Base-by-base conservation (phyloP, 2,888 invertebrate species). In the Aphodius granarius region DNA sequence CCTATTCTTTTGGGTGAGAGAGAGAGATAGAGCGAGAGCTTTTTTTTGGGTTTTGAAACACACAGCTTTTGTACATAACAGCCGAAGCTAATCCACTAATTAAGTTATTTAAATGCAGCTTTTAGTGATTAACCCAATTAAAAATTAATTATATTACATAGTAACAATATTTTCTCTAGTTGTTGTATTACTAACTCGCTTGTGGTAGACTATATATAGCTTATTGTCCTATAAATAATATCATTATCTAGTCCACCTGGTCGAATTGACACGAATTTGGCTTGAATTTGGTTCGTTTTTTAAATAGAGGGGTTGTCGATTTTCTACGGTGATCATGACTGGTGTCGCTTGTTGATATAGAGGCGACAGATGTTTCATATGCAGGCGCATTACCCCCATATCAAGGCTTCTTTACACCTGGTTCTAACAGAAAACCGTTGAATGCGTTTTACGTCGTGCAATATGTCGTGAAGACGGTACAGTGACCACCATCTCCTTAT, bases 1-100 rank as follows among this genome's bases (percentile, higher is more conserved):
- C 92, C 84, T 89, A 90, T 82, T 88, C 84, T 80, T 79, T 84
- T 79, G 85, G 86, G 86, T 86, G 86, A 86, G 86, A 82, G 78
- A 18, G 71, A 20, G 63, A 72, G 68, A 75, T 62, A 62, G 65
- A 66, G 66, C 66, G 66, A 66, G 75, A 63, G 21, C 68, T 65
- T 65, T 22, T 66, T 43, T 43, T n/a, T n/a, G n/a, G 43, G 43
- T 43, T 9, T 6, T 9, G 3, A 43, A 6, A 43, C 43, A 9
- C 43, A 43, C 43, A 43, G 43, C 43, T 43, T 9, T 43, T 13
- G 6, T 9, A 9, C 9, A 43, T 43, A 43, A 43, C 13, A 43
- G 9, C 43, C 43, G 13, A n/a, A n/a, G n/a, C n/a, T n/a, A n/a
- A n/a, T n/a, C n/a, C n/a, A n/a, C n/a, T n/a, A n/a, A n/a, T n/a